Evolutionary conservation across 2,113 vertebrate genomes (phyloP).

Genomic region (Nothobranchius furzeri): DNA sequence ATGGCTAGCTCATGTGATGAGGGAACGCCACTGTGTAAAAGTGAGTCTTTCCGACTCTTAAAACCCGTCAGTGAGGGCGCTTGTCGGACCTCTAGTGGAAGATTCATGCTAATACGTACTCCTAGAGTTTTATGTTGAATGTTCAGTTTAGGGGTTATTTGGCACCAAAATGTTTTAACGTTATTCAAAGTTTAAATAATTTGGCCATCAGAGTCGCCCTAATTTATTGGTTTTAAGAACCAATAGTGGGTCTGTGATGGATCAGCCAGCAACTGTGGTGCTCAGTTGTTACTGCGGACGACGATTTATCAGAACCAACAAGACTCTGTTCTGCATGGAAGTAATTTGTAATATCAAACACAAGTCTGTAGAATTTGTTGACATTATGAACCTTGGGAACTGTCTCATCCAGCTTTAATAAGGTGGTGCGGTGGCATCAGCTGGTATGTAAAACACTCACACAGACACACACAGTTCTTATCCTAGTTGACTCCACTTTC

Average conservation of each 20-base stretch:
- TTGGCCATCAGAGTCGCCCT: background rate
- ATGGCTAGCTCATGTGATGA: too few relatives aligned
- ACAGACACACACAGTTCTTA: conserved; percentile 52
- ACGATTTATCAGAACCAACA: background rate
- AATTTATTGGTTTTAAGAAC: background rate
- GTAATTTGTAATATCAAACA: conserved; percentile 7
- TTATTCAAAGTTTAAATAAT: too few relatives aligned
- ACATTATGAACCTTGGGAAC: conserved; percentile 29
- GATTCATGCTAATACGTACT: too few relatives aligned
- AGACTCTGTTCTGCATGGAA: conserved; percentile 1
- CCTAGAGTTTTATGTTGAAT: too few relatives aligned
- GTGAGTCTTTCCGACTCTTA: too few relatives aligned
- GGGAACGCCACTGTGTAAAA: too few relatives aligned
- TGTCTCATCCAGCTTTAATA: conserved; percentile 12
- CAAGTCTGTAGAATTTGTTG: conserved; percentile 16
- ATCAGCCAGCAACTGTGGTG: conserved; percentile 2
- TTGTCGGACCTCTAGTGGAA: too few relatives aligned
- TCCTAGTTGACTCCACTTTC: conserved; percentile 89
- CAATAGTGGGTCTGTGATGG: background rate
- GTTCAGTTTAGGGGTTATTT: background rate
- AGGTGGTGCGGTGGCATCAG: conserved; percentile 52
- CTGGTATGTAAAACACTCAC: conserved; percentile 56
- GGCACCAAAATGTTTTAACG: background rate
- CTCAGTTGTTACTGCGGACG: background rate
- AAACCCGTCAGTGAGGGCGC: too few relatives aligned